Percentiles rank a stretch among this genome's conserved stretches.
phyloP scores from a whole-genome alignment of 2,113 vertebrate genomes.

The Mesoclemmys tuberculata region DNA sequence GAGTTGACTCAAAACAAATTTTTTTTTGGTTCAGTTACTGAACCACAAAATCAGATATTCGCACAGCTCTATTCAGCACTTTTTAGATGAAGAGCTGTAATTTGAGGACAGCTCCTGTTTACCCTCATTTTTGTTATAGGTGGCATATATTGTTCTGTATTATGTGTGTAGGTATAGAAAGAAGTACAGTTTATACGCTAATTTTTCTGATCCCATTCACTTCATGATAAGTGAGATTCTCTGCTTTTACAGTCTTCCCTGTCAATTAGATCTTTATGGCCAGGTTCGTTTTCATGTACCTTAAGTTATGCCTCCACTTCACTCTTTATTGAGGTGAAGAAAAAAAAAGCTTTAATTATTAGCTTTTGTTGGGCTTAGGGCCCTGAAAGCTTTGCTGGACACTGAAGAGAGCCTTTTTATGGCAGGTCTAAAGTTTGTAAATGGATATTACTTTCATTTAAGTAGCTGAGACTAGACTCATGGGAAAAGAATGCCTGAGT shows the following conservation, averaged over 20 bases:
- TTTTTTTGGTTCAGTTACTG: neutral
- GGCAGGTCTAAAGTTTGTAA: constrained; percentile 78
- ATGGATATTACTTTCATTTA: constrained; percentile 84
- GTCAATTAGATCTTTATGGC: constrained; percentile 67
- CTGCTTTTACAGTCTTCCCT: constrained; percentile 63
- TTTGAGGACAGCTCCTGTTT: constrained; percentile 69
- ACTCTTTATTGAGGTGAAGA: constrained; percentile 61
- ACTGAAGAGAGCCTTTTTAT: constrained; percentile 82
- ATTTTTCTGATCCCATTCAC: constrained; percentile 69
- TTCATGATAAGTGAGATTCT: constrained; percentile 58
- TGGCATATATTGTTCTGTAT: constrained; percentile 27
- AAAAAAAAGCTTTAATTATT: constrained; percentile 79
- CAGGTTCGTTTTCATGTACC: constrained; percentile 61
- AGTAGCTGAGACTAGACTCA: constrained; percentile 78
- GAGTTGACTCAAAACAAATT: neutral
- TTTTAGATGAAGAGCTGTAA: constrained; percentile 61
- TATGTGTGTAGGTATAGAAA: constrained; percentile 59
- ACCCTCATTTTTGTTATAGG: constrained; percentile 62
- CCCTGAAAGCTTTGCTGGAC: constrained; percentile 78
- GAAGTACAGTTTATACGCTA: constrained; percentile 45
- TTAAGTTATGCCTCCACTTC: constrained; percentile 67
- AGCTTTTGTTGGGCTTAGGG: constrained; percentile 79
- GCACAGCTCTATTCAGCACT: neutral
- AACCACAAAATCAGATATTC: neutral
- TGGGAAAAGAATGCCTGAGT: constrained; percentile 85